Evolutionary conservation across 2,797 vertebrate genomes (phyloP).

Genomic region (Arctocebus calabarensis): DNA sequence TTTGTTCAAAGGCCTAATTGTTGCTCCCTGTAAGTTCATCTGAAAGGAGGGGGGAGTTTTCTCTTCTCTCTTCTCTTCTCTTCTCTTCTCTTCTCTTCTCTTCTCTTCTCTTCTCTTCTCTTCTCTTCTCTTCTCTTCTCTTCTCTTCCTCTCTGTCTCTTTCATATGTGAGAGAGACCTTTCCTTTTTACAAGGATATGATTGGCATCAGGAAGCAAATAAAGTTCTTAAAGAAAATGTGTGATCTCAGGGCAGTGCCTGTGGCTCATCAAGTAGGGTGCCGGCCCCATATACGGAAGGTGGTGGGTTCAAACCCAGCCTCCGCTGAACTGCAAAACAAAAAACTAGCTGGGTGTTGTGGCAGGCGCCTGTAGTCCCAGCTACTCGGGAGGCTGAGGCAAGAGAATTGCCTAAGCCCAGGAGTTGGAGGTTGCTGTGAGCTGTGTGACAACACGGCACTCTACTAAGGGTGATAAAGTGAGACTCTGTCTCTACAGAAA

Average conservation of each 20-base stretch:
- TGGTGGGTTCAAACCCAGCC: too few species aligned
- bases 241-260: not conserved
- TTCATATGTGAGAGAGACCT: not conserved
- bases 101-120: not conserved
- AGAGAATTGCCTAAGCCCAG: too few species aligned
- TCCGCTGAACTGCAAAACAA: too few species aligned
- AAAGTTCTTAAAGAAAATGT: not conserved
- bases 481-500: too few species aligned
- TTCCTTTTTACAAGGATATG: not conserved
- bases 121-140: not conserved
- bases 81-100: not conserved
- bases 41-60: not conserved
- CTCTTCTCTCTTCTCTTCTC: not conserved
- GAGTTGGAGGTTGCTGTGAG: too few species aligned
- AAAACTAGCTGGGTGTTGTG: too few species aligned
- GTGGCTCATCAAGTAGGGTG: too few species aligned
- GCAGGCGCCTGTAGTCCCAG: too few species aligned
- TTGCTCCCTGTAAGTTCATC: not conserved
- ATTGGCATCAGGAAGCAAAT: not conserved
- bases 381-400: too few species aligned
- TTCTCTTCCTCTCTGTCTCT: not conserved
- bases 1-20: not conserved
- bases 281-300: too few species aligned
- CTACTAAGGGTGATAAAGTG: too few species aligned
- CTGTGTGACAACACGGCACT: too few species aligned